These are phyloP conservation scores for Leptosomus discolor DNA, from an alignment of 2,113 vertebrate species.

Conservation along the genomic window DNA sequence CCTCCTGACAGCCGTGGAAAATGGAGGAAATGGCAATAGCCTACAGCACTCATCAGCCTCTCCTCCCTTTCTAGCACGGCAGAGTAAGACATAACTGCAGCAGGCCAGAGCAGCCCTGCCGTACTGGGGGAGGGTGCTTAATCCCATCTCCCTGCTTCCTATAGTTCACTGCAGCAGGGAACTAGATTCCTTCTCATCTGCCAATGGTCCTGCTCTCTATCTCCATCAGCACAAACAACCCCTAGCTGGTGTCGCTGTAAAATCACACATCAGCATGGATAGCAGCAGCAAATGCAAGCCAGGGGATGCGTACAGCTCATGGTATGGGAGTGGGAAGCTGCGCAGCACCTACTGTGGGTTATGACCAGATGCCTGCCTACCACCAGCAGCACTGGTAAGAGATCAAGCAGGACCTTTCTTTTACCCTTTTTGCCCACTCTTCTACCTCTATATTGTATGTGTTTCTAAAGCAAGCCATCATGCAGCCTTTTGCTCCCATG, in stretches of 20 bases:
- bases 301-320: background rate
- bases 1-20: background rate
- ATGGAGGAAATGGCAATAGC: slow-evolving; percentile 29
- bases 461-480: background rate
- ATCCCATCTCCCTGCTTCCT: background rate
- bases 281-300: background rate
- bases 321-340: background rate
- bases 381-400: background rate
- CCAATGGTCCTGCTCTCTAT: background rate
- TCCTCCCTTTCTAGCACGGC: background rate
- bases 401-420: background rate
- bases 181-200: background rate
- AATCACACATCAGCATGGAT: background rate
- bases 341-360: background rate
- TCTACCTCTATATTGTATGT: background rate
- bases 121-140: background rate
- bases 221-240: background rate
- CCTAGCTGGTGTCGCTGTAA: background rate
- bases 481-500: background rate
- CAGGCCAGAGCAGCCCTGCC: background rate
- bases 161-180: background rate
- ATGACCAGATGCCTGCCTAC: background rate
- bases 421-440: background rate
- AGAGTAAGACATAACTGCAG: background rate
- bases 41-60: slow-evolving; percentile 21